Evolutionary conservation across 2,797 vertebrate genomes (phyloP), one percentile per base, ranked within the genome.

Genomic region (Garrulus glandarius): DNA sequence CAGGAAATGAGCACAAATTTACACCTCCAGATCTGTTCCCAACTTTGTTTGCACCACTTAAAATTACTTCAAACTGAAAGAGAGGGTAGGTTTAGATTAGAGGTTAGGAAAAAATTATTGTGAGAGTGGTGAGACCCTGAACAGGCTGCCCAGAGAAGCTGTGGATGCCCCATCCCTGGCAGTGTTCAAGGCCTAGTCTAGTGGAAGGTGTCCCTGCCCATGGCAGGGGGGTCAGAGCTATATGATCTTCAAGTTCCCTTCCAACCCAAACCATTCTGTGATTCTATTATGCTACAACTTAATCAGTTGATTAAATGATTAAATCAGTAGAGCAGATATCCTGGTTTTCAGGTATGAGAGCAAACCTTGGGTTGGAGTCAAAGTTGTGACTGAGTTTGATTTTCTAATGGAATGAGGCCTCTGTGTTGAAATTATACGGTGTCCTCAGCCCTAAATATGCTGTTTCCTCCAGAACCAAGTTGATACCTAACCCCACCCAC

Each of bases 141-240:
- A n/a, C 5, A 60, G 11, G 11, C 29, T 36, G 8, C 22, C 41
- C 34, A 59, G 34, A 60, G 34, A 65, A 78, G 13, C 1, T 32
- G 46, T 29, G 34, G 46, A 29, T 43, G 9, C 11, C 4, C 11
- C 59, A 72, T 36, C 3, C 11, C 26, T 30, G 39, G 29, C 13
- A 84, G 15, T 34, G 18, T 46, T 70, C 37, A 44, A 70, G 14
- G 23, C 12, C 24, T 57, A 37, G 5, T 57, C 21, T 47, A 41
- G 26, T 36, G 13, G 11, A 36, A 57, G 43, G 13, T 70, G 37
- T 30, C 14, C 19, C 17, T 63, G 7, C 5, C 57, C 9, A 6
- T 11, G 7, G 8, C 18, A 39, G 3, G 9, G 17, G 11, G 1
- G 0, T 10, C 71, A 22, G 30, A 84, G 53, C 9, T 12, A 8